Evolutionary conservation across 2,797 vertebrate species (phyloP).

Genomic region (Mastacembelus armatus): DNA sequence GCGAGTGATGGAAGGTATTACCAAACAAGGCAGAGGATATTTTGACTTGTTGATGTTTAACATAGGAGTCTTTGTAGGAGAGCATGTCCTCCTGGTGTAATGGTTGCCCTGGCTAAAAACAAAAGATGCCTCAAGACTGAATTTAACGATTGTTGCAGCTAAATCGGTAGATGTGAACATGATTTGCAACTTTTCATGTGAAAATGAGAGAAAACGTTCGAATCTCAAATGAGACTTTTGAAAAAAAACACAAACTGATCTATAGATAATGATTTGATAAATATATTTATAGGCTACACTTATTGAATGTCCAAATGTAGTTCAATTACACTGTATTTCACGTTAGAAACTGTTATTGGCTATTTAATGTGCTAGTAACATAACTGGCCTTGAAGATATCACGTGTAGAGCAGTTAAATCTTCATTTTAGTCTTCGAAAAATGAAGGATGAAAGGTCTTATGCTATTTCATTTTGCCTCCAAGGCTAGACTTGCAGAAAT

Average conservation of each 20-base stretch:
- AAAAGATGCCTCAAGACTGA: neutral
- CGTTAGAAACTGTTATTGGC: neutral
- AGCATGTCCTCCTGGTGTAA: constrained; percentile 7
- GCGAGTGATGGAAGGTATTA: constrained; percentile 12
- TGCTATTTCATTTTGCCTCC: neutral
- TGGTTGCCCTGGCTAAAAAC: constrained; percentile 4
- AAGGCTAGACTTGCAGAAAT: neutral
- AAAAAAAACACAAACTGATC: neutral
- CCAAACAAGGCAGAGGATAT: constrained; percentile 8
- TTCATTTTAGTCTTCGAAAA: constrained; percentile 18
- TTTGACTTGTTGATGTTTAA: constrained; percentile 35
- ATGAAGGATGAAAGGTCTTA: neutral
- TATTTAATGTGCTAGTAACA: neutral
- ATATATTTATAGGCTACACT: neutral
- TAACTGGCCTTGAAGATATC: neutral
- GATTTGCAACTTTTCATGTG: too few species aligned
- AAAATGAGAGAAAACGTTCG: too few species aligned
- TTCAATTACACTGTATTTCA: neutral
- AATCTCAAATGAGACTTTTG: too few species aligned
- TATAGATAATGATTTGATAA: neutral
- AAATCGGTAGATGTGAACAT: too few species aligned
- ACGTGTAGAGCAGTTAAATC: neutral
- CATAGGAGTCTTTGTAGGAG: neutral
- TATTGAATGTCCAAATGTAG: neutral
- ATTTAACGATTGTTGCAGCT: constrained; percentile 1